Evolutionary conservation across 2,797 vertebrate genomes (phyloP).

Genomic region (Hephaestus fuliginosus): DNA sequence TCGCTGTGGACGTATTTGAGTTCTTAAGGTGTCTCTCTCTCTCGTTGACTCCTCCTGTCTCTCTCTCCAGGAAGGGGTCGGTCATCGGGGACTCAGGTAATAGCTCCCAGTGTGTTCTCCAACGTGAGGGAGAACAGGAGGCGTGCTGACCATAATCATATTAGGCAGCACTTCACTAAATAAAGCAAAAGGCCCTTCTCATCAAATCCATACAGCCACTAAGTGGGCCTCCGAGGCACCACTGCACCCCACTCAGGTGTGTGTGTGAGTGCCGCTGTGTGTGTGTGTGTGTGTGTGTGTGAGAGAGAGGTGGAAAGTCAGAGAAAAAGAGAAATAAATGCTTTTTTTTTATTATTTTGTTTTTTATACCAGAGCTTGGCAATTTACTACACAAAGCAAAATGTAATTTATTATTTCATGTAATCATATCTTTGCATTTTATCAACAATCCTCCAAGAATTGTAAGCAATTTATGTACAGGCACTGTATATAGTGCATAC

Average conservation of each 20-base stretch:
- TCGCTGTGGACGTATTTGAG: neutral
- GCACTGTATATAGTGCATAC: constrained; percentile 34
- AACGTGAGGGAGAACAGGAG: constrained; percentile 57
- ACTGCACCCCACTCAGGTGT: constrained; percentile 49
- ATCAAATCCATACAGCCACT: constrained; percentile 81
- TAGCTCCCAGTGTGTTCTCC: constrained; percentile 68
- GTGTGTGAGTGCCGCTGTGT: constrained; percentile 16
- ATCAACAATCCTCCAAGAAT: constrained; percentile 36
- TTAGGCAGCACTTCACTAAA: constrained; percentile 88
- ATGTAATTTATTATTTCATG: constrained; percentile 49
- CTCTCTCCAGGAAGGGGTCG: constrained; percentile 39
- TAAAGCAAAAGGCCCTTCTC: constrained; percentile 83
- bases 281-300: constrained; percentile 15
- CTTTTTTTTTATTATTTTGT: constrained; percentile 30
- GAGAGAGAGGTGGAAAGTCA: constrained; percentile 17
- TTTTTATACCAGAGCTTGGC: neutral
- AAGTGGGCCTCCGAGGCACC: constrained; percentile 75
- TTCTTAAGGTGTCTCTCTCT: constrained; percentile 17
- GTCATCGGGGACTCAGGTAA: constrained; percentile 76
- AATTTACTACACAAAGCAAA: constrained; percentile 33
- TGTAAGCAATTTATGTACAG: constrained; percentile 50
- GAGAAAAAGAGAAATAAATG: constrained; percentile 1
- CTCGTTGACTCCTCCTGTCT: constrained; percentile 13
- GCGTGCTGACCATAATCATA: constrained; percentile 83
- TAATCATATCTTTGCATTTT: constrained; percentile 45